phyloP scores from a whole-genome alignment of 2,888 invertebrate genomes.

The Syritta pipiens region DNA sequence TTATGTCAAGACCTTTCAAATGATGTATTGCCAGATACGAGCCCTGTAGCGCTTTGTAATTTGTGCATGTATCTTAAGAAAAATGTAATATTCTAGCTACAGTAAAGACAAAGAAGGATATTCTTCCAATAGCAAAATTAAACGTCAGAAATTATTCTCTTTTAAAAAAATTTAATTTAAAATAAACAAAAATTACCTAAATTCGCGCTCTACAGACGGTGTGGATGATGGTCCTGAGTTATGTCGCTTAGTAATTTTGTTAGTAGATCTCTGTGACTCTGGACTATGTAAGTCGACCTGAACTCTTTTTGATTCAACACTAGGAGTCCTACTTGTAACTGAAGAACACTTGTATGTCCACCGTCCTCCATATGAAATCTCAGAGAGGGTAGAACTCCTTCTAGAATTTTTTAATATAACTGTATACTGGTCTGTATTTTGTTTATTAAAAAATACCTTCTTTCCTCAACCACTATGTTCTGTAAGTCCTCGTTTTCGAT shows the following conservation, averaged over 20 bases:
- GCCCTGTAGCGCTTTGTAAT: no score
- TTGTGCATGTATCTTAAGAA: no score
- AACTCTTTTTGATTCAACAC: constrained; percentile 77
- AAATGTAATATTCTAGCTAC: no score
- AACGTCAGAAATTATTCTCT: no score
- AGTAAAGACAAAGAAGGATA: no score
- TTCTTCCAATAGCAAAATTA: no score
- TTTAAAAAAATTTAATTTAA: no score
- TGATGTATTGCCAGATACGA: no score
- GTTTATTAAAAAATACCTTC: constrained; percentile 72
- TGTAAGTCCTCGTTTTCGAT: constrained; percentile 84
- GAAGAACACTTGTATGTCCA: constrained; percentile 77
- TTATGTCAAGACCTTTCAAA: no score
- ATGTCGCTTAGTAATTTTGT: constrained; percentile 77
- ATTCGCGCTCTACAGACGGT: constrained; percentile 78
- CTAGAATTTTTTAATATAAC: constrained; percentile 11
- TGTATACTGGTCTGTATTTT: not conserved
- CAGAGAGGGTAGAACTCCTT: constrained; percentile 78
- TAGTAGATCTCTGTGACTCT: constrained; percentile 76
- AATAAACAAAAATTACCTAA: constrained; percentile 73
- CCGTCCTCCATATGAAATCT: constrained; percentile 78
- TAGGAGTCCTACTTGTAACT: constrained; percentile 77
- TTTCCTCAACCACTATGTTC: constrained; percentile 72
- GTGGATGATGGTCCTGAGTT: constrained; percentile 77
- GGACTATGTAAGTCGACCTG: constrained; percentile 79